These are phyloP conservation scores for Synergus laeviventris DNA, from an alignment of 2,888 invertebrate genomes.

Conservation along the genomic window DNA sequence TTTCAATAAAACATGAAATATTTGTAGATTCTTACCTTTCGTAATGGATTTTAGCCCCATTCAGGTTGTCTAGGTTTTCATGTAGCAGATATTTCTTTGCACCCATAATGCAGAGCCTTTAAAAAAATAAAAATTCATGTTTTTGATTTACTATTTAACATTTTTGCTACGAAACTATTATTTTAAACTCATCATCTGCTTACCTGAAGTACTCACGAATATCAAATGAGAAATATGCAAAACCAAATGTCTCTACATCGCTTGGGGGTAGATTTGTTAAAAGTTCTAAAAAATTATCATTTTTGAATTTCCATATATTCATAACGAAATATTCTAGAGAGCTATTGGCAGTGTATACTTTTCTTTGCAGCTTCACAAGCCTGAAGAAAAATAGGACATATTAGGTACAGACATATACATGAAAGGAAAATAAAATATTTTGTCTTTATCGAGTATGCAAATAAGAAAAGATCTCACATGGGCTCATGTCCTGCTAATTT, in stretches of 20 bases:
- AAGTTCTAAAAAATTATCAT: slow-evolving; percentile 80
- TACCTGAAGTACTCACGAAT: slow-evolving; percentile 77
- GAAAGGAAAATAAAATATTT: neutral
- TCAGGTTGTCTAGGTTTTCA: slow-evolving; percentile 80
- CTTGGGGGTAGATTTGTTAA: slow-evolving; percentile 76
- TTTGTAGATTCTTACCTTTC: slow-evolving; percentile 75
- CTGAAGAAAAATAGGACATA: slow-evolving; percentile 76
- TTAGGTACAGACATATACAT: neutral
- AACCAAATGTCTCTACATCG: slow-evolving; percentile 80
- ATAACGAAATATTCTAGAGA: slow-evolving; percentile 86
- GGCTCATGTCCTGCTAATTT: slow-evolving; percentile 83
- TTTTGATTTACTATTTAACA: neutral
- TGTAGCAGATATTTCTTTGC: slow-evolving; percentile 82
- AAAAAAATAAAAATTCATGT: neutral
- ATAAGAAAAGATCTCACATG: slow-evolving; percentile 78
- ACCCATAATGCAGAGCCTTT: slow-evolving; percentile 79
- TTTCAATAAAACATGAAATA: neutral
- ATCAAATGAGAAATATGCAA: slow-evolving; percentile 78
- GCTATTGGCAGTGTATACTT: slow-evolving; percentile 85
- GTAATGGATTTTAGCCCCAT: slow-evolving; percentile 77
- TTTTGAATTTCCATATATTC: slow-evolving; percentile 87
- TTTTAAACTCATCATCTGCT: slow-evolving; percentile 42
- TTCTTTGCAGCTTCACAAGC: slow-evolving; percentile 87
- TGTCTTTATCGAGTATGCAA: neutral
- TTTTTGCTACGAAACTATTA: slow-evolving; percentile 7